phyloP scores from a whole-genome alignment of 2,888 invertebrate genomes.

The Mystacides longicornis region DNA sequence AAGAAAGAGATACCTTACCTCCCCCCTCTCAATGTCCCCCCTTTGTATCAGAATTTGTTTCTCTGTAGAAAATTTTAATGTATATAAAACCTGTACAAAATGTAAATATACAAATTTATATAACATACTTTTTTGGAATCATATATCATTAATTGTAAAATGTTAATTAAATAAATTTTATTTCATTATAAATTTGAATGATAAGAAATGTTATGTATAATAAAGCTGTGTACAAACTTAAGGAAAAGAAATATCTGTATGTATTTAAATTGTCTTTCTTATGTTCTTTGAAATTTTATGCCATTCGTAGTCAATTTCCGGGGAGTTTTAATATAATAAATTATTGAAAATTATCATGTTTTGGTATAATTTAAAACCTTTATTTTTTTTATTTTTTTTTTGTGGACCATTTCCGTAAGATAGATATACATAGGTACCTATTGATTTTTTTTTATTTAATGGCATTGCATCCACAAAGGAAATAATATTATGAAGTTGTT shows the following conservation, averaged over 20 bases:
- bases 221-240: not conserved
- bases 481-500: no score
- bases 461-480: no score
- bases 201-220: not conserved
- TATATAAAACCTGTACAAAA: constrained; percentile 18
- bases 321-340: constrained; percentile 22
- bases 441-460: no score
- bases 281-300: constrained; percentile 17
- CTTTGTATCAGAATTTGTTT: constrained; percentile 24
- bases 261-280: constrained; percentile 5
- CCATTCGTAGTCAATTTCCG: constrained; percentile 22
- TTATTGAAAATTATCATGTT: constrained; percentile 19
- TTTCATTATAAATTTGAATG: not conserved
- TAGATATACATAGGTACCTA: no score
- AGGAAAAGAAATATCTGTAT: constrained; percentile 11
- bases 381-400: no score
- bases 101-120: not conserved
- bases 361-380: no score
- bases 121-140: not conserved
- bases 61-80: constrained; percentile 11
- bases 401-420: no score
- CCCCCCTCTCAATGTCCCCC: constrained; percentile 21
- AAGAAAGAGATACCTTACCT: constrained; percentile 20
- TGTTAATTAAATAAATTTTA: not conserved
- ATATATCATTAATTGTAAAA: constrained; percentile 1